Evolutionary conservation across 2,888 invertebrate species (phyloP).

Genomic region (Monopis laevigella): DNA sequence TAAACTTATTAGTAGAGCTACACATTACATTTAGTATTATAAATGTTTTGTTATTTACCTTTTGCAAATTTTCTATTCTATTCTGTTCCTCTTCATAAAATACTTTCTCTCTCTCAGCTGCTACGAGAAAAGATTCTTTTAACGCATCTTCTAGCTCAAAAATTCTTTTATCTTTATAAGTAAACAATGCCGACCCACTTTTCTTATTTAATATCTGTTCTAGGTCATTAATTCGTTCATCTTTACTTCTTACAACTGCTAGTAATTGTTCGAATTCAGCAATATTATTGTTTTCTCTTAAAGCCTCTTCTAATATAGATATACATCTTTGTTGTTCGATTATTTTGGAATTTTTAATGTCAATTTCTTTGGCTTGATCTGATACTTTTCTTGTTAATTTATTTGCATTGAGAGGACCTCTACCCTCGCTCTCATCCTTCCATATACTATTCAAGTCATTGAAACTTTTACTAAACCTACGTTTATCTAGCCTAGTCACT

Average conservation of each 20-base stretch:
- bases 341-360: slow-evolving; percentile 60
- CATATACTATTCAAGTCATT: slow-evolving; percentile 44
- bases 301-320: slow-evolving; percentile 59
- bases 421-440: slow-evolving; percentile 25
- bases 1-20: too few relatives aligned
- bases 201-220: slow-evolving; percentile 73
- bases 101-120: slow-evolving; percentile 73
- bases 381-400: slow-evolving; percentile 49
- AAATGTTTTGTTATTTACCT: slow-evolving; percentile 70
- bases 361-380: slow-evolving; percentile 52
- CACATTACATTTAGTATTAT: too few relatives aligned
- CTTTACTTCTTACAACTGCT: slow-evolving; percentile 67
- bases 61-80: slow-evolving; percentile 71
- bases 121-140: slow-evolving; percentile 79
- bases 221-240: slow-evolving; percentile 78
- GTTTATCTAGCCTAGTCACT: slow-evolving; percentile 64
- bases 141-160: slow-evolving; percentile 84
- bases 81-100: slow-evolving; percentile 72
- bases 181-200: slow-evolving; percentile 35
- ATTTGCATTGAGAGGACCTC: slow-evolving; percentile 32
- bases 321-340: slow-evolving; percentile 65
- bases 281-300: slow-evolving; percentile 65
- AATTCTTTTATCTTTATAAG: slow-evolving; percentile 66
- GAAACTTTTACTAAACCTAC: slow-evolving; percentile 50
- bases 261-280: slow-evolving; percentile 68